phyloP scores from a whole-genome alignment of 2,113 vertebrate species.

The Pteropus alecto region DNA sequence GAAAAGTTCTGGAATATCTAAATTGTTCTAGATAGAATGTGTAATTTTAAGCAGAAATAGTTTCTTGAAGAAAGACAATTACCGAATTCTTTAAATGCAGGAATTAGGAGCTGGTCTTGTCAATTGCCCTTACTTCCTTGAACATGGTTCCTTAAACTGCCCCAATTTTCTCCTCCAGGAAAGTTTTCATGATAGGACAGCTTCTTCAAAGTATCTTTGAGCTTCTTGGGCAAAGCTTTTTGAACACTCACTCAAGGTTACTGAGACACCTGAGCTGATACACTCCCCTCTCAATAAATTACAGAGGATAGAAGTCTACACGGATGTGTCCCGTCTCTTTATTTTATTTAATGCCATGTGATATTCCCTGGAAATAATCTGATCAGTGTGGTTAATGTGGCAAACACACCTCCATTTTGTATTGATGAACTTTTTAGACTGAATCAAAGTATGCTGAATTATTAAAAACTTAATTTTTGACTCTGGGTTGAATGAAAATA shows the following conservation, averaged over 20 bases:
- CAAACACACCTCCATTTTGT: neutral
- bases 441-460: slow-evolving; percentile 40
- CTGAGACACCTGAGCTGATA: neutral
- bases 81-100: neutral
- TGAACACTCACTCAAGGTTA: neutral
- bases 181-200: neutral
- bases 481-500: neutral
- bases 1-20: neutral
- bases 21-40: neutral
- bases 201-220: neutral
- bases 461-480: slow-evolving; percentile 57
- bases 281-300: neutral
- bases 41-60: neutral
- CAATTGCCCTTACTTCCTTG: neutral
- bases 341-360: neutral
- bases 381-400: neutral
- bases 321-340: neutral
- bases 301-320: neutral
- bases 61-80: neutral
- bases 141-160: neutral
- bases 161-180: neutral
- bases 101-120: neutral
- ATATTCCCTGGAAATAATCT: neutral
- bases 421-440: slow-evolving; percentile 23
- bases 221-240: neutral